Conservation (phyloP, 2,888 invertebrate species). For the Cantharis nigra region DNA sequence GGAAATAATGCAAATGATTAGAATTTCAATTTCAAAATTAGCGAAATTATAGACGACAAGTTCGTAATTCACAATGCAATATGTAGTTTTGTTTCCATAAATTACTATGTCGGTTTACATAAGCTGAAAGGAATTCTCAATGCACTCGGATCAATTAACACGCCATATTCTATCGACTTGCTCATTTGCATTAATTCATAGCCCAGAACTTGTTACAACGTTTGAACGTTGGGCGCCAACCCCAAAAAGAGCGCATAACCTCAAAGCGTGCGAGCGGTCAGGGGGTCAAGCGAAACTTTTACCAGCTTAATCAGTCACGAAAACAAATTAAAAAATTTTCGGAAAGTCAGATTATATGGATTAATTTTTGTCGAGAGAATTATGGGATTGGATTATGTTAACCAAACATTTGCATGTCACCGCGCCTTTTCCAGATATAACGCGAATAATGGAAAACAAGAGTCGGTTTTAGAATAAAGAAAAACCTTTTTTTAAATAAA, state of each 20-base stretch:
- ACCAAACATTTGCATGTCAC: background rate
- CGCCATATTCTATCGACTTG: background rate
- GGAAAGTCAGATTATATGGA: background rate
- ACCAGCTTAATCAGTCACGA: background rate
- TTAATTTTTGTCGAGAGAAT: background rate
- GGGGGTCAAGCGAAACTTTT: background rate
- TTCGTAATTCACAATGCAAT: slow-evolving; percentile 12
- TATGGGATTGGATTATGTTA: background rate
- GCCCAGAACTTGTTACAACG: background rate
- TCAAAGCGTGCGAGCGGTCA: background rate
- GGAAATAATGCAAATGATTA: slow-evolving; percentile 4
- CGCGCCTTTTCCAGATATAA: background rate
- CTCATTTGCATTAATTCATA: background rate
- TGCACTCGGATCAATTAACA: background rate
- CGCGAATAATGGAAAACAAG: background rate
- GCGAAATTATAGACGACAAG: slow-evolving; percentile 13
- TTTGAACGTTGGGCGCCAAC: background rate
- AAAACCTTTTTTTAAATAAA: background rate
- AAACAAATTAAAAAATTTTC: background rate
- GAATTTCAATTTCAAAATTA: slow-evolving; percentile 12
- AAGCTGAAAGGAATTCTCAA: background rate
- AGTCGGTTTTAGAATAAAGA: background rate
- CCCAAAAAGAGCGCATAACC: background rate
- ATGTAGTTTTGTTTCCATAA: slow-evolving; percentile 5
- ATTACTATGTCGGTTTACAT: slow-evolving; percentile 7